A percentile compares a stretch with the other conserved stretches of the same genome.
Evolutionary conservation across 2,888 invertebrate species (phyloP).

Genomic region (Hoplodrina blanda): DNA sequence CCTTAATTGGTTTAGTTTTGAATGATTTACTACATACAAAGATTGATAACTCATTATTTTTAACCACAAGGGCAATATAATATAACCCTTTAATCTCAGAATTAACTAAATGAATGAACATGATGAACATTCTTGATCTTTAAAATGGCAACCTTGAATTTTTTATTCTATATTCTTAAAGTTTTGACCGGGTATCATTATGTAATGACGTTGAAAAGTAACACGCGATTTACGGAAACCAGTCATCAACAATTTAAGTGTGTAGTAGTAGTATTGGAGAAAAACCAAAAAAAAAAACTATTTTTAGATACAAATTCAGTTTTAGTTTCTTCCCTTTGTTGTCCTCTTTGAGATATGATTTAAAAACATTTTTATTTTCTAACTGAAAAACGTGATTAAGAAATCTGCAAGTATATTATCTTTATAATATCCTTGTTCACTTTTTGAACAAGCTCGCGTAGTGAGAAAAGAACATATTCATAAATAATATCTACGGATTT

Average conservation of each 20-base stretch:
- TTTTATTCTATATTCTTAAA: slow-evolving; percentile 30
- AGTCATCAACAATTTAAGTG: slow-evolving; percentile 31
- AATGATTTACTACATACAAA: slow-evolving; percentile 5
- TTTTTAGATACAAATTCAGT: slow-evolving; percentile 11
- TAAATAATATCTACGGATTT: neutral
- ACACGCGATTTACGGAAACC: slow-evolving; percentile 46
- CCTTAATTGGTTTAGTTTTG: neutral
- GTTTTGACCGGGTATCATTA: slow-evolving; percentile 27
- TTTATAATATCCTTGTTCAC: no score
- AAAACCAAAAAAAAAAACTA: slow-evolving; percentile 15
- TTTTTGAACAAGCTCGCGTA: no score
- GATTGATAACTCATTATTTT: slow-evolving; percentile 23
- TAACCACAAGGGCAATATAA: slow-evolving; percentile 24
- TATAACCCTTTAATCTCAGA: slow-evolving; percentile 23
- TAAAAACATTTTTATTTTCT: slow-evolving; percentile 1
- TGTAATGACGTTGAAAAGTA: slow-evolving; percentile 25
- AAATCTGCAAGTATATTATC: neutral
- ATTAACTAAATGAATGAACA: slow-evolving; percentile 38
- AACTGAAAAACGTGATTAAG: neutral
- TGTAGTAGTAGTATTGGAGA: slow-evolving; percentile 27
- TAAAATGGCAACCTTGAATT: slow-evolving; percentile 39
- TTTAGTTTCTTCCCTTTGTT: slow-evolving; percentile 17
- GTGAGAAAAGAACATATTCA: no score
- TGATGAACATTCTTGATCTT: slow-evolving; percentile 9
- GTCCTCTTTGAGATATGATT: slow-evolving; percentile 8